phyloP scores from a whole-genome alignment of 2,888 invertebrate species.

The Yponomeuta cagnagella region DNA sequence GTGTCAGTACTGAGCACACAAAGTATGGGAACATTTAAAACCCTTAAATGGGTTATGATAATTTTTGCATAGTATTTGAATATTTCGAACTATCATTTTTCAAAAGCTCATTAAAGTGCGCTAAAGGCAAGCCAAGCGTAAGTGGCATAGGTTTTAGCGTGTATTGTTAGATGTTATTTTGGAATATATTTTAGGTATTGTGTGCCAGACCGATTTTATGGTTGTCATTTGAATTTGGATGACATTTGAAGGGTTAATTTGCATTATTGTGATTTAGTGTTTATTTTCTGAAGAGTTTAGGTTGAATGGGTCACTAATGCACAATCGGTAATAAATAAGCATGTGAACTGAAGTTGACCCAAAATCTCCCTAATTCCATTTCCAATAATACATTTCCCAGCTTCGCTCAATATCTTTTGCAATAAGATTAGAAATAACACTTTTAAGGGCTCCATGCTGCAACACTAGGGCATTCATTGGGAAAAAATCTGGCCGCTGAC shows the following conservation, averaged over 20 bases:
- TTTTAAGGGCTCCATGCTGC: too few species aligned
- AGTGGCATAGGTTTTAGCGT: constrained; percentile 51
- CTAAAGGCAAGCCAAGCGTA: constrained; percentile 56
- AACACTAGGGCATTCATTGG: too few species aligned
- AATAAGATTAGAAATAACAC: background rate
- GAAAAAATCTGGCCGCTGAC: too few species aligned
- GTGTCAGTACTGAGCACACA: constrained; percentile 17
- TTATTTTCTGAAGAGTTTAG: constrained; percentile 41
- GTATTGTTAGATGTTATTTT: constrained; percentile 30
- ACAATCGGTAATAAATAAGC: background rate
- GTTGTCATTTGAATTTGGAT: constrained; percentile 63
- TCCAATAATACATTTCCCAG: background rate
- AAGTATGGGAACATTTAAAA: constrained; percentile 28
- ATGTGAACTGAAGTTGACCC: background rate
- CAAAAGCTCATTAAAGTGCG: constrained; percentile 70
- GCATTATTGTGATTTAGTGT: constrained; percentile 71
- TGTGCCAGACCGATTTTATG: constrained; percentile 66
- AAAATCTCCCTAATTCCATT: background rate
- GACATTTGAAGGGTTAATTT: constrained; percentile 59
- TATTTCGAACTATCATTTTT: constrained; percentile 74
- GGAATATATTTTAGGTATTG: constrained; percentile 53
- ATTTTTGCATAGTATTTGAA: constrained; percentile 48
- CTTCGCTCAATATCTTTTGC: background rate
- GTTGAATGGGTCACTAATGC: constrained; percentile 33
- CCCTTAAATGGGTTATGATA: constrained; percentile 67